Evolutionary conservation across 2,113 vertebrate species (phyloP), one percentile per base, ranked within the genome.

Genomic region (Dasyprocta punctata): DNA sequence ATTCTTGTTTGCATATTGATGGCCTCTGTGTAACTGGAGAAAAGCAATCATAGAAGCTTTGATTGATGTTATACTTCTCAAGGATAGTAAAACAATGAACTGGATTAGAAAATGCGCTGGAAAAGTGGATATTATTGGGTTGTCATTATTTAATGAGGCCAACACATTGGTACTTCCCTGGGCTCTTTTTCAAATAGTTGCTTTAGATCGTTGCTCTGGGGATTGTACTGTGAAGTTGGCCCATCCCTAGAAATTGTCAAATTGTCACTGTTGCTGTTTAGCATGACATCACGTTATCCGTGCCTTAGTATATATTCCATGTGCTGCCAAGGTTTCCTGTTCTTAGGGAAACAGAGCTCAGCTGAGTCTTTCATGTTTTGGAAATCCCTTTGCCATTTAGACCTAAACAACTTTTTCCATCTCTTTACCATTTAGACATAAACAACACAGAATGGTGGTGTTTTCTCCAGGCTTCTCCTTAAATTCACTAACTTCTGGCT

Each of bases 391-490:
- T 54, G 16, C 13, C 52, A 67, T 67, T 58, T 90, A n/a, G 41
- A 52, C 30, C 0, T 6, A 22, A 88, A 86, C 52, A 77, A 58
- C 33, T n/a, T n/a, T n/a, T n/a, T n/a, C n/a, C n/a, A n/a, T n/a
- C n/a, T n/a, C n/a, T n/a, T 54, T 54, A 54, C 13, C 52, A 67
- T 67, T 58, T 90, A n/a, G 41, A 52, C 30, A 1, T 6, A 22
- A 88, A 86, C 52, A 77, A 58, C 33, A 86, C 58, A 69, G 44
- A 89, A 49, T 16, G 36, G 28, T 85, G 54, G 10, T 44, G 12
- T 84, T 97, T 24, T 30, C 47, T 44, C 17, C n/a, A 85, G 58
- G 56, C 71, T 91, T 85, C 38, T 96, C 75, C 80, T 94, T 85
- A 86, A 90, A 60, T 38, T 84, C 61, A 77, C 24, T 24, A 28